A percentile compares a stretch with the other conserved stretches of the same genome.
These are phyloP conservation scores for Ceyx erithaca DNA, from an alignment of 2,797 vertebrate genomes.

Conservation along the genomic window DNA sequence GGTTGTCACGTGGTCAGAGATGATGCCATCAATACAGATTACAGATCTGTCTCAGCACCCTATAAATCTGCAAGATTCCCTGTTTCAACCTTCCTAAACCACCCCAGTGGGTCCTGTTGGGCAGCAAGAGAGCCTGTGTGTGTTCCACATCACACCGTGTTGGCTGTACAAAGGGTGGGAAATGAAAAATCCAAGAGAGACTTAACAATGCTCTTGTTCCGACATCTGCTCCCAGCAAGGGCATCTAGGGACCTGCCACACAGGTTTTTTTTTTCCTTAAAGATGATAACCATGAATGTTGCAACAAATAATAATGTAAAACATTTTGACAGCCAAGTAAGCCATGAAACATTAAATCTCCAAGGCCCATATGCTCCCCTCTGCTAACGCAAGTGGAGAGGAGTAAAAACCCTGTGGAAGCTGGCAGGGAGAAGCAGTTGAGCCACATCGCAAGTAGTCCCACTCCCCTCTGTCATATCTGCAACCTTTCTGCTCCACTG, in stretches of 20 bases:
- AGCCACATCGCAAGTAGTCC: background rate
- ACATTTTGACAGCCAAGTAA: constrained; percentile 79
- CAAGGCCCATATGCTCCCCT: constrained; percentile 68
- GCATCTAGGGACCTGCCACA: constrained; percentile 72
- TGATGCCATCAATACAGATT: constrained; percentile 66
- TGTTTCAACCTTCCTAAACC: constrained; percentile 33
- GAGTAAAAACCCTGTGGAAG: constrained; percentile 22
- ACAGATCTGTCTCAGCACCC: constrained; percentile 14
- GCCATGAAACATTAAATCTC: constrained; percentile 76
- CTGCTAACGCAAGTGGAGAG: constrained; percentile 33
- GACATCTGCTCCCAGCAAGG: constrained; percentile 79
- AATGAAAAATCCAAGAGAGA: constrained; percentile 64
- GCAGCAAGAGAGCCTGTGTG: background rate
- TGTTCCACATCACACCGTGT: background rate
- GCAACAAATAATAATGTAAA: constrained; percentile 77
- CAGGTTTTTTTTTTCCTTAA: constrained; percentile 76
- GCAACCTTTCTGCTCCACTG: background rate
- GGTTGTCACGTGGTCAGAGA: constrained; percentile 47
- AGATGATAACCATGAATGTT: constrained; percentile 78
- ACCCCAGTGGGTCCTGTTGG: constrained; percentile 9
- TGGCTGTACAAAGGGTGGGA: constrained; percentile 48
- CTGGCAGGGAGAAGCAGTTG: background rate
- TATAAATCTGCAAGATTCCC: constrained; percentile 51
- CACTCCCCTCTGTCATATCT: background rate
- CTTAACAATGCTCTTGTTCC: constrained; percentile 56